Evolutionary conservation across 1,140 invertebrate genomes (phyloP).

Genomic region (Archivesica marissinica): DNA sequence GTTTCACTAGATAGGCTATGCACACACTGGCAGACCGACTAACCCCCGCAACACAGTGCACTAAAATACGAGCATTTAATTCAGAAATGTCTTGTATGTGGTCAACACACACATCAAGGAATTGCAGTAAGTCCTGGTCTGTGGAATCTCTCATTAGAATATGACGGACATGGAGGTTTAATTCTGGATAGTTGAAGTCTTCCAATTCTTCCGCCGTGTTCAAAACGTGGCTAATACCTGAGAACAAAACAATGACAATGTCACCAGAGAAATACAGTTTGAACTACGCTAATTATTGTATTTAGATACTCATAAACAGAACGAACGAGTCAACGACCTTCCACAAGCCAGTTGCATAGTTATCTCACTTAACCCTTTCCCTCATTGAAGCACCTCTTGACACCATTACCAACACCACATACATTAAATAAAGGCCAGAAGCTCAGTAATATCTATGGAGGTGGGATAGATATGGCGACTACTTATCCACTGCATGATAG

Average conservation of each 20-base stretch:
- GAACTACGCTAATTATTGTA: too few relatives aligned
- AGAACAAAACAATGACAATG: background rate
- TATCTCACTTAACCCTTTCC: too few relatives aligned
- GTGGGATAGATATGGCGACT: too few relatives aligned
- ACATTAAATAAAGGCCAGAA: too few relatives aligned
- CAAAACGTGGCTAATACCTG: constrained; percentile 88
- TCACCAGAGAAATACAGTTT: too few relatives aligned
- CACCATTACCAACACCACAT: too few relatives aligned
- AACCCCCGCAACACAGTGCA: constrained; percentile 95
- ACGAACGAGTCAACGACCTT: too few relatives aligned
- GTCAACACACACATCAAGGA: constrained; percentile 88
- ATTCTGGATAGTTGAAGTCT: constrained; percentile 75
- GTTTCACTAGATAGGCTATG: constrained; percentile 94
- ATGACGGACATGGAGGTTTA: constrained; percentile 74
- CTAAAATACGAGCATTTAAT: constrained; percentile 88
- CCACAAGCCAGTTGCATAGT: too few relatives aligned
- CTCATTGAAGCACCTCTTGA: too few relatives aligned
- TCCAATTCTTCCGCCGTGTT: constrained; percentile 92
- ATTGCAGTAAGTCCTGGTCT: constrained; percentile 87
- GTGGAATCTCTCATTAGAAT: constrained; percentile 89
- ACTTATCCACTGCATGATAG: too few relatives aligned
- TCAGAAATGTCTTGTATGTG: constrained; percentile 65
- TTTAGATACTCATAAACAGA: too few relatives aligned
- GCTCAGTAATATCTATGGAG: too few relatives aligned
- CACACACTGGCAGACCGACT: constrained; percentile 93